A percentile compares a stretch with the other conserved stretches of the same genome.
Evolutionary conservation across 1,140 invertebrate genomes (phyloP).

Genomic region (Helicoverpa armigera): DNA sequence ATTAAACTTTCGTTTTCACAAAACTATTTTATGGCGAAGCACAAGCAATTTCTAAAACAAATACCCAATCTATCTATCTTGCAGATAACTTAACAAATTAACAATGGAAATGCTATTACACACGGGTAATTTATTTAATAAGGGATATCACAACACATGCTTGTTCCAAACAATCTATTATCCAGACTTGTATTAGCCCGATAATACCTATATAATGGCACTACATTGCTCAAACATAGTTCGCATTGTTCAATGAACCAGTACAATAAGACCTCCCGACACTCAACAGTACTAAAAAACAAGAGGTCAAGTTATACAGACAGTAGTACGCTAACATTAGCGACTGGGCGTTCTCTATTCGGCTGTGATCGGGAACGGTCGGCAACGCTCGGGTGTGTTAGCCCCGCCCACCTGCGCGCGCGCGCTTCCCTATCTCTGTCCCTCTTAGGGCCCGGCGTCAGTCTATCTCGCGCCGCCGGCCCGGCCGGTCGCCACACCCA

Average conservation of each 20-base stretch:
- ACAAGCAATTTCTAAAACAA: background rate
- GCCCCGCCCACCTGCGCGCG: slow-evolving; percentile 72
- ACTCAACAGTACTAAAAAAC: slow-evolving; percentile 16
- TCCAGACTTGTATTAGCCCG: slow-evolving; percentile 47
- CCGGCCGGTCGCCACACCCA: slow-evolving; percentile 72
- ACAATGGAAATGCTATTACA: slow-evolving; percentile 30
- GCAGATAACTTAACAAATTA: slow-evolving; percentile 16
- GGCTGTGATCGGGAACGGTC: slow-evolving; percentile 67
- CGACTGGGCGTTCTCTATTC: slow-evolving; percentile 77
- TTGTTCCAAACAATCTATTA: slow-evolving; percentile 62
- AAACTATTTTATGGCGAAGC: no score
- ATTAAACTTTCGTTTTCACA: no score
- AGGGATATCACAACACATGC: slow-evolving; percentile 62
- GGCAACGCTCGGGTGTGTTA: slow-evolving; percentile 64
- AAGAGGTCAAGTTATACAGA: slow-evolving; percentile 62
- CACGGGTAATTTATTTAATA: slow-evolving; percentile 46
- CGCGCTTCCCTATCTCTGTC: slow-evolving; percentile 60
- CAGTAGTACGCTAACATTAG: slow-evolving; percentile 60
- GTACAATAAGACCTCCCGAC: slow-evolving; percentile 12
- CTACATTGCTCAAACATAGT: slow-evolving; percentile 64
- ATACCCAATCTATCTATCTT: background rate
- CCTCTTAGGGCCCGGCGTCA: slow-evolving; percentile 51
- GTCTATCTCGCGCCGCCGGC: slow-evolving; percentile 63
- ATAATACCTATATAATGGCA: slow-evolving; percentile 60
- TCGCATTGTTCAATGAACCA: slow-evolving; percentile 59